A percentile compares a stretch with the other conserved stretches of the same genome.
Evolutionary conservation across 1,140 invertebrate genomes (phyloP).

Genomic region (Telenomus remus): DNA sequence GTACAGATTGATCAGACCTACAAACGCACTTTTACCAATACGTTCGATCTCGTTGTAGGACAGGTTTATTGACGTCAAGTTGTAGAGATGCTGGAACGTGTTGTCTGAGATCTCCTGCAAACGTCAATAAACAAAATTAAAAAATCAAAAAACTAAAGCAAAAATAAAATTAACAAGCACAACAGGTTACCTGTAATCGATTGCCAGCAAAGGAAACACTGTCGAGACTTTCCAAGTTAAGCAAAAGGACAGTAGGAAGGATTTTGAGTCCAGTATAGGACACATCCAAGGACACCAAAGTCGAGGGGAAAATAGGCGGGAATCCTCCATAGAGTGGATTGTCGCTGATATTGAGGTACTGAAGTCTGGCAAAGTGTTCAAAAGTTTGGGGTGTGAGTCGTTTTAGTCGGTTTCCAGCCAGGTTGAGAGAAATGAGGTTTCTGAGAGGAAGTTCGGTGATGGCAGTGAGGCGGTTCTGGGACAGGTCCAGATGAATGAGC

Average conservation of each 20-base stretch:
- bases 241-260: slow-evolving; percentile 82
- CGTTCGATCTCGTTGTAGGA: slow-evolving; percentile 86
- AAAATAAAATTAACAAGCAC: no score
- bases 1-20: slow-evolving; percentile 82
- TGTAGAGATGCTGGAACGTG: slow-evolving; percentile 83
- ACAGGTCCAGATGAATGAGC: slow-evolving; percentile 83
- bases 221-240: slow-evolving; percentile 80
- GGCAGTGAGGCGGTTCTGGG: slow-evolving; percentile 84
- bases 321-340: slow-evolving; percentile 80
- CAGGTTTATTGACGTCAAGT: slow-evolving; percentile 83
- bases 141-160: no score
- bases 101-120: slow-evolving; percentile 83
- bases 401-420: slow-evolving; percentile 86
- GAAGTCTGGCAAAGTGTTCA: slow-evolving; percentile 80
- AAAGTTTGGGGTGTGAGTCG: slow-evolving; percentile 83
- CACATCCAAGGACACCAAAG: slow-evolving; percentile 82
- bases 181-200: slow-evolving; percentile 81
- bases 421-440: slow-evolving; percentile 82
- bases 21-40: slow-evolving; percentile 85
- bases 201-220: slow-evolving; percentile 82
- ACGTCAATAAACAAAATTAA: no score
- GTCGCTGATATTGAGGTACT: slow-evolving; percentile 85
- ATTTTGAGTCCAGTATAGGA: slow-evolving; percentile 83
- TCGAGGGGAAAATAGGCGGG: slow-evolving; percentile 70
- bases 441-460: slow-evolving; percentile 80